Conservation (phyloP, 2,797 vertebrate species). For the Poeciliopsis turneri region DNA sequence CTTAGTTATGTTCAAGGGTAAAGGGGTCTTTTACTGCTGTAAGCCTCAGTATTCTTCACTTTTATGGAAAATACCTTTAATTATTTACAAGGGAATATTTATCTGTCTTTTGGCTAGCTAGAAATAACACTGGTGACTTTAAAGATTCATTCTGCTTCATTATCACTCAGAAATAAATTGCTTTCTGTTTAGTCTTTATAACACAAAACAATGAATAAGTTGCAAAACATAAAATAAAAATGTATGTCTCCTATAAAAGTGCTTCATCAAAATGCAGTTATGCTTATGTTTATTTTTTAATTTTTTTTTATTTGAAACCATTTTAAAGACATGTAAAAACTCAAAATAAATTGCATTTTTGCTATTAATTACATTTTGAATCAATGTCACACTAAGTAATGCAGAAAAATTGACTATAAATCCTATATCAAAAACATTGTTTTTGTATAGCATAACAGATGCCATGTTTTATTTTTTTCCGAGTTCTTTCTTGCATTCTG, state of each 20-base stretch:
- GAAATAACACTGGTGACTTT: background rate
- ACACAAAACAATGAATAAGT: background rate
- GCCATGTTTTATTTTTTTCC: background rate
- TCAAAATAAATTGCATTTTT: background rate
- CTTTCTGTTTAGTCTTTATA: background rate
- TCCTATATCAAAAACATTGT: background rate
- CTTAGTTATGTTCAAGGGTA: conserved; percentile 40
- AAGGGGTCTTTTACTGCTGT: conserved; percentile 44
- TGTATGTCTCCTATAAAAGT: background rate
- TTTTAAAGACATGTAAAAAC: background rate
- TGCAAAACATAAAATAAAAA: background rate
- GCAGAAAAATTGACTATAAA: background rate
- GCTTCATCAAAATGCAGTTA: background rate
- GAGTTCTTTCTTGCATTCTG: background rate
- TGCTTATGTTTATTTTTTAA: background rate
- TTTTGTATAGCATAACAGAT: background rate
- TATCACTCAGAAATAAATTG: background rate
- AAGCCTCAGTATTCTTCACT: conserved; percentile 32
- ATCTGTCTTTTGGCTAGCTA: background rate
- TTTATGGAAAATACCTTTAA: conserved; percentile 2
- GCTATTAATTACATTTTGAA: background rate
- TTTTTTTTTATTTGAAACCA: no score
- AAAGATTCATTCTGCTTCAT: background rate
- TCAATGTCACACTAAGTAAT: background rate
- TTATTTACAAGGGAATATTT: background rate